Evolutionary conservation across 2,888 invertebrate species (phyloP).

Genomic region (Cosmopolites sordidus): DNA sequence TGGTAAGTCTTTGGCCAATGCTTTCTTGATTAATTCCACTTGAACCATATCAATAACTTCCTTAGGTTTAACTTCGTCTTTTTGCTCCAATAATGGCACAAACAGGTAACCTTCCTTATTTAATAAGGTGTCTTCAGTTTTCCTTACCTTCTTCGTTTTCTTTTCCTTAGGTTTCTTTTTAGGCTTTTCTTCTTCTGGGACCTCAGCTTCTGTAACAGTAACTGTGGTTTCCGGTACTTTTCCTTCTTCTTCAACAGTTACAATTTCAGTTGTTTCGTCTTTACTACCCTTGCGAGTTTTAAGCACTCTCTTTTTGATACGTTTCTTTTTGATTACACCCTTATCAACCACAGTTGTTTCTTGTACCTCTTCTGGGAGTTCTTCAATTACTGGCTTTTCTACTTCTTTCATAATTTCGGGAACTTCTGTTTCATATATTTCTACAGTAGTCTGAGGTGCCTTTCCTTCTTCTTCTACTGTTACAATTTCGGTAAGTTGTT

Average conservation of each 20-base stretch:
- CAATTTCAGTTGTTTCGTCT: conserved; percentile 36
- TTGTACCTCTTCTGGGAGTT: conserved; percentile 33
- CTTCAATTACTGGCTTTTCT: conserved; percentile 30
- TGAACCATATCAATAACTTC: conserved; percentile 34
- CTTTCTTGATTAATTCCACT: conserved; percentile 39
- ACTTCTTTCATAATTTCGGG: conserved; percentile 31
- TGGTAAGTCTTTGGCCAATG: conserved; percentile 29
- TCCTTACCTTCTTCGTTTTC: conserved; percentile 25
- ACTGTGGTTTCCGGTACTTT: conserved; percentile 46
- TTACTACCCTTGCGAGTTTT: conserved; percentile 37
- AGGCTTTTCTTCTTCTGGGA: conserved; percentile 31
- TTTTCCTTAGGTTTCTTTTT: conserved; percentile 21
- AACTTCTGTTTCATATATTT: conserved; percentile 16
- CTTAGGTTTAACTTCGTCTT: conserved; percentile 23
- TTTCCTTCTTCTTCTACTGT: conserved; percentile 41
- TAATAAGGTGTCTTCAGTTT: conserved; percentile 33
- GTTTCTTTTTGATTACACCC: conserved; percentile 39
- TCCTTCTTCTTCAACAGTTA: conserved; percentile 41
- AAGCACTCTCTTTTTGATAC: conserved; percentile 33
- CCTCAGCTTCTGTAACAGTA: conserved; percentile 28
- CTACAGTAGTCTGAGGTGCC: conserved; percentile 34
- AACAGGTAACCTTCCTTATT: conserved; percentile 35
- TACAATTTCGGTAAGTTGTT: conserved; percentile 42
- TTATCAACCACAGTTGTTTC: conserved; percentile 35
- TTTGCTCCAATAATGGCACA: conserved; percentile 39